A percentile compares a stretch with the other conserved stretches of the same genome.
These are phyloP conservation scores for Quiscalus mexicanus DNA, from an alignment of 2,113 vertebrate species.

Conservation along the genomic window DNA sequence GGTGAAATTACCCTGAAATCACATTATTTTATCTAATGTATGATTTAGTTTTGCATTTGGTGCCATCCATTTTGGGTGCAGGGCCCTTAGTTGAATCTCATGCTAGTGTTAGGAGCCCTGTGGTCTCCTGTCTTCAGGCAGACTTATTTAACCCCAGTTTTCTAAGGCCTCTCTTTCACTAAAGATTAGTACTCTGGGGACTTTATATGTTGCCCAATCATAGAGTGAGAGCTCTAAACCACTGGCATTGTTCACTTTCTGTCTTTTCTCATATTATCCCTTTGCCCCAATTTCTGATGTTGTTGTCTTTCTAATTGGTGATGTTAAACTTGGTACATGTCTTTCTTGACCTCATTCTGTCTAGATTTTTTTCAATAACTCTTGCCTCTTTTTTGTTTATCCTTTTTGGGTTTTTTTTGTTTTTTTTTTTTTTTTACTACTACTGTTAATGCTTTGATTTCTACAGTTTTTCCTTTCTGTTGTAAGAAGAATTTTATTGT, in stretches of 20 bases:
- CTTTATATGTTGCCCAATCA: not conserved
- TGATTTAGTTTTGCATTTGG: not conserved
- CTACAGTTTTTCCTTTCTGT: not conserved
- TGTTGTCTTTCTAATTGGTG: not conserved
- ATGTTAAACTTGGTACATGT: not conserved
- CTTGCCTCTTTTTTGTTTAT: not conserved
- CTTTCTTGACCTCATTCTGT: constrained; percentile 19
- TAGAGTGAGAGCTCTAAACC: not conserved
- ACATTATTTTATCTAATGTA: not conserved
- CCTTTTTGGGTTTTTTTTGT: not conserved
- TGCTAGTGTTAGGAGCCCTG: not conserved
- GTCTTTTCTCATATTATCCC: not conserved
- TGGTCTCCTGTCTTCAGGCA: not conserved
- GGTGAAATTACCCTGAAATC: not conserved
- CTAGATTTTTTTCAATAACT: not conserved
- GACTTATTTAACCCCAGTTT: not conserved
- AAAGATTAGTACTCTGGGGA: not conserved
- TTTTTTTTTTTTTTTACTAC: not conserved
- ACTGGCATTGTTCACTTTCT: not conserved
- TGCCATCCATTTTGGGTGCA: not conserved
- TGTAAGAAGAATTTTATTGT: not conserved
- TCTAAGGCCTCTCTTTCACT: not conserved
- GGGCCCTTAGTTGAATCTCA: not conserved
- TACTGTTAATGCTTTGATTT: not conserved
- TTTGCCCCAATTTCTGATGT: not conserved